Conservation (phyloP, 2,797 vertebrate genomes). For the Ispidina picta region DNA sequence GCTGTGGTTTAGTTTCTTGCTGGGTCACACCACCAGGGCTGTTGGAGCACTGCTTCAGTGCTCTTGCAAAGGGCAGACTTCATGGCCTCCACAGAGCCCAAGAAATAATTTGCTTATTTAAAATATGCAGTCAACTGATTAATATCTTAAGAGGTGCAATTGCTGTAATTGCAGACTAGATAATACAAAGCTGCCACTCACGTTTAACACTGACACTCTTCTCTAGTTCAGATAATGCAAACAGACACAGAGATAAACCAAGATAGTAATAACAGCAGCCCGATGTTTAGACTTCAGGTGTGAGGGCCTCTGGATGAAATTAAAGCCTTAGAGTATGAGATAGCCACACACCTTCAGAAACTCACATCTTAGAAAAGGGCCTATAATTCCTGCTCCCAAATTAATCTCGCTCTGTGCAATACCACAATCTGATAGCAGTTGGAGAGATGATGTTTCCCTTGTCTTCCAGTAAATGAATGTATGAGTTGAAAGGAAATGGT, state of each 20-base stretch:
- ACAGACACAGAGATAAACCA: not conserved
- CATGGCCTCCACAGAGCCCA: not conserved
- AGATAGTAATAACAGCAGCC: not conserved
- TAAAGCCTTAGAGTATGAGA: not conserved
- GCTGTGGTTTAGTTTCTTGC: not conserved
- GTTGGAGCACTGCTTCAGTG: not conserved
- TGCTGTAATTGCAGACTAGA: not conserved
- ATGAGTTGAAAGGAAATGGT: not conserved
- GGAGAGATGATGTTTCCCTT: not conserved
- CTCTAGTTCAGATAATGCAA: not conserved
- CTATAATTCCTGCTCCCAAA: not conserved
- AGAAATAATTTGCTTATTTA: not conserved
- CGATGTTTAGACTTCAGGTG: not conserved
- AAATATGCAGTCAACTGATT: not conserved
- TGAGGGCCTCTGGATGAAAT: not conserved
- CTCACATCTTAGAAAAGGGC: not conserved
- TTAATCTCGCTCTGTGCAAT: accelerated
- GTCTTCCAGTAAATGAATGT: not conserved
- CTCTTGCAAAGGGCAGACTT: not conserved
- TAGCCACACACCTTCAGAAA: not conserved
- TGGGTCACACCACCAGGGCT: not conserved
- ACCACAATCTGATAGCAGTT: not conserved
- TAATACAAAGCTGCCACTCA: not conserved
- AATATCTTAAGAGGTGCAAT: not conserved
- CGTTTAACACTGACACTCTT: not conserved